Evolutionary conservation across 2,888 invertebrate species (phyloP).

Genomic region (Protodeltote pygarga): DNA sequence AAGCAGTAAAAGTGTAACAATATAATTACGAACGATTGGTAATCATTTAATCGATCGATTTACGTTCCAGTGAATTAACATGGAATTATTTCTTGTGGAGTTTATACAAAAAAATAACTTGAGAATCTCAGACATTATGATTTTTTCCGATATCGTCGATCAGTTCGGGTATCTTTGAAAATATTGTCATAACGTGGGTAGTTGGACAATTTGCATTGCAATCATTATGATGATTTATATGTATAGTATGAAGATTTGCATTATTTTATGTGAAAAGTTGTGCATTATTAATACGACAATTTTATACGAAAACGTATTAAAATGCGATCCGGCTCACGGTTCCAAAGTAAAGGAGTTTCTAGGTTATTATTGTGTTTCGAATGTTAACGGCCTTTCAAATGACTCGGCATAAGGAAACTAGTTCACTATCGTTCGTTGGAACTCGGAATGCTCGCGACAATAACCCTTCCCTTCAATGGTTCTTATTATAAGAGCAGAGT

Average conservation of each 20-base stretch:
- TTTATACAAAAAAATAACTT: constrained; percentile 29
- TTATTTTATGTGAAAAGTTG: too few relatives aligned
- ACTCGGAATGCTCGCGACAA: constrained; percentile 13
- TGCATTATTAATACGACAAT: too few relatives aligned
- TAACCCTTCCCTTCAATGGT: constrained; percentile 16
- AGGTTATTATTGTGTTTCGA: constrained; percentile 17
- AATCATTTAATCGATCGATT: constrained; percentile 56
- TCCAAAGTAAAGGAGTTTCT: constrained; percentile 18
- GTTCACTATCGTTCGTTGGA: too few relatives aligned
- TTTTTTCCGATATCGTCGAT: constrained; percentile 14
- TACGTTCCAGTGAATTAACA: constrained; percentile 58
- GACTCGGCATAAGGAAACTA: constrained; percentile 18
- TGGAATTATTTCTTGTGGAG: constrained; percentile 44
- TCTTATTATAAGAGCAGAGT: background rate
- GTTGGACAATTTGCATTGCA: background rate
- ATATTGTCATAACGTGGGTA: background rate
- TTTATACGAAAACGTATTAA: too few relatives aligned
- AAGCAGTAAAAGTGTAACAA: constrained; percentile 78
- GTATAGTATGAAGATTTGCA: background rate
- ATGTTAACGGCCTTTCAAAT: constrained; percentile 29
- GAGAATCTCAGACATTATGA: constrained; percentile 6
- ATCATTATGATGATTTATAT: background rate
- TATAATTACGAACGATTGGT: constrained; percentile 66
- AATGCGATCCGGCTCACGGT: too few relatives aligned
- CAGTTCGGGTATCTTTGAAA: constrained; percentile 4